phyloP scores from a whole-genome alignment of 2,797 vertebrate genomes.

The Mormyrops boulengeri region DNA sequence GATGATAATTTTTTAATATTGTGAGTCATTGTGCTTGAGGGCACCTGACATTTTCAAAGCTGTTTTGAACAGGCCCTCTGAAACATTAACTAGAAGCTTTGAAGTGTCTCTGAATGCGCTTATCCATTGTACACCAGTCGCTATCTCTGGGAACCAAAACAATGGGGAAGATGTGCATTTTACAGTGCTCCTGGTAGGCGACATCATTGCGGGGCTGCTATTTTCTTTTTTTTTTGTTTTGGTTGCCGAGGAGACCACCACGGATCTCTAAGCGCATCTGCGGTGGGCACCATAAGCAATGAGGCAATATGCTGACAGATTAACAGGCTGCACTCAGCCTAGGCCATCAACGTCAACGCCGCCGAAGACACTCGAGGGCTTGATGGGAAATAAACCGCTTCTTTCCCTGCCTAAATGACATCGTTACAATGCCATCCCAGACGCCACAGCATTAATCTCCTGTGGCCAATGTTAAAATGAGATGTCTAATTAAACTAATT shows the following conservation, averaged over 20 bases:
- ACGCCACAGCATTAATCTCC: constrained; percentile 21
- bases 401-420: constrained; percentile 22
- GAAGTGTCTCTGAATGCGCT: neutral
- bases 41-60: neutral
- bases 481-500: constrained; percentile 16
- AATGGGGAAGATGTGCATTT: neutral
- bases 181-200: constrained; percentile 9
- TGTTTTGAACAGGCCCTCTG: neutral
- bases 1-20: neutral
- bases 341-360: neutral
- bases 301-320: constrained; percentile 33
- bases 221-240: neutral
- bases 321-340: constrained; percentile 30
- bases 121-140: neutral
- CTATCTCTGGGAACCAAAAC: neutral
- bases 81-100: neutral
- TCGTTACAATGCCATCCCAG: constrained; percentile 1
- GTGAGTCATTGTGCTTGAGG: neutral
- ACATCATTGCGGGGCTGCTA: neutral
- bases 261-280: constrained; percentile 55
- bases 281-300: constrained; percentile 42
- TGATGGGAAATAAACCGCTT: constrained; percentile 17
- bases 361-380: constrained; percentile 19
- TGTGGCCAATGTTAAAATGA: neutral
- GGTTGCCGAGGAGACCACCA: constrained; percentile 50